Percentiles rank a stretch among this genome's conserved stretches.
phyloP scores from a whole-genome alignment of 2,113 vertebrate genomes.

The Puntigrus tetrazona region DNA sequence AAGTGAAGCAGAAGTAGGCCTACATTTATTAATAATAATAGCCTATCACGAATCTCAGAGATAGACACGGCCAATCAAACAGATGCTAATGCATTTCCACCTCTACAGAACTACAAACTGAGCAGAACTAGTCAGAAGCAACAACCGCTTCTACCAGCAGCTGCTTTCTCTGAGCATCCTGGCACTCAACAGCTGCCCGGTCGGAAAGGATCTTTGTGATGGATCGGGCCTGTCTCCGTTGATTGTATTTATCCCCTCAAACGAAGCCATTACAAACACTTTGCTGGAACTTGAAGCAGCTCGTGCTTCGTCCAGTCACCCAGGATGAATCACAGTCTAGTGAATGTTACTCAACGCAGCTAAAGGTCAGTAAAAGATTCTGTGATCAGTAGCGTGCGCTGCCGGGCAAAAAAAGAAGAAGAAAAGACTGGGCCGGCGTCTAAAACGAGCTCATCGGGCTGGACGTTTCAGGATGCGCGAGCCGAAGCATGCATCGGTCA shows the following conservation, averaged over 20 bases:
- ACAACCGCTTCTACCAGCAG: neutral
- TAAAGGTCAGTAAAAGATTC: conserved; percentile 3
- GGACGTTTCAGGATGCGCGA: neutral
- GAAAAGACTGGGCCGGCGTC: neutral
- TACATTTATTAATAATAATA: too few species aligned
- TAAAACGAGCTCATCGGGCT: neutral
- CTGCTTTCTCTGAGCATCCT: too few species aligned
- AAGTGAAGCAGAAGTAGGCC: neutral
- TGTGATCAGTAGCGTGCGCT: too few species aligned
- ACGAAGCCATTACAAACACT: conserved; percentile 7
- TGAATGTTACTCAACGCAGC: neutral
- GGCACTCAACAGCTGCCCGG: too few species aligned
- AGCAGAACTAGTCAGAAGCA: neutral
- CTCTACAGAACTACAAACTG: neutral
- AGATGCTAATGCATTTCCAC: neutral
- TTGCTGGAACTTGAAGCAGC: neutral
- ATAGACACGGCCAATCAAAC: too few species aligned
- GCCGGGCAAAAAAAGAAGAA: neutral
- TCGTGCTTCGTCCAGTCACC: neutral
- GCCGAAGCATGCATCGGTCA: conserved; percentile 32
- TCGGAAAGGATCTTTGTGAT: neutral
- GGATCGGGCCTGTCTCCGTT: neutral
- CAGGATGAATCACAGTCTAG: neutral
- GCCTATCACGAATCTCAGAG: too few species aligned
- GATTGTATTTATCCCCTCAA: neutral